A percentile compares a stretch with the other conserved stretches of the same genome.
Conservation (phyloP, 2,888 invertebrate genomes). For the Aromia moschata region DNA sequence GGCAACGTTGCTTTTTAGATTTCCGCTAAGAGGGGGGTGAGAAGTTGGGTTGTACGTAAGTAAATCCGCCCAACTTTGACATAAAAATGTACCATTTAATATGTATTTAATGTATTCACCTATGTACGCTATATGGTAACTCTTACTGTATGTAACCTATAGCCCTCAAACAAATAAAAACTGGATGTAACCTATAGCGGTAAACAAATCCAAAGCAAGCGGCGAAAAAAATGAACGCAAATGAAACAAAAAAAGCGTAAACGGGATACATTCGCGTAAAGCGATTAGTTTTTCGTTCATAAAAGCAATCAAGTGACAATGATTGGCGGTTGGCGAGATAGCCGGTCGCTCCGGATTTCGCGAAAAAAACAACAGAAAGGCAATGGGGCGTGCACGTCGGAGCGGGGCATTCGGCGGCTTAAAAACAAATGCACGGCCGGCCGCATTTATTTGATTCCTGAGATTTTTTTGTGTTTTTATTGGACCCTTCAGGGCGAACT, state of each 20-base stretch:
- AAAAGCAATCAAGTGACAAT: constrained; percentile 48
- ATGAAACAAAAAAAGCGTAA: constrained; percentile 19
- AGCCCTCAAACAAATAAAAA: too few relatives aligned
- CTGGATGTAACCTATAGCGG: too few relatives aligned
- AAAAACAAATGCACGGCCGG: constrained; percentile 52
- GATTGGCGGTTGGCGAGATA: constrained; percentile 45
- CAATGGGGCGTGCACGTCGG: constrained; percentile 52
- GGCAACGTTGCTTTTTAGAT: too few relatives aligned
- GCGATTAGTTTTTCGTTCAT: constrained; percentile 32
- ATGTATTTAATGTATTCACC: too few relatives aligned
- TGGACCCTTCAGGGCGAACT: constrained; percentile 6
- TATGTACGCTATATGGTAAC: too few relatives aligned
- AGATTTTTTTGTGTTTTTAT: constrained; percentile 42
- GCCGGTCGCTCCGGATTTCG: constrained; percentile 25
- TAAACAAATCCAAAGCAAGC: too few relatives aligned
- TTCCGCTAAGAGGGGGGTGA: too few relatives aligned
- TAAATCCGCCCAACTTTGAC: too few relatives aligned
- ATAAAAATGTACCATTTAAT: too few relatives aligned
- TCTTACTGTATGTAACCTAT: too few relatives aligned
- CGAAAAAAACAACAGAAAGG: constrained; percentile 40
- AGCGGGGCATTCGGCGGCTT: constrained; percentile 49
- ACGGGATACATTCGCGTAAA: constrained; percentile 15
- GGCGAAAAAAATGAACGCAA: constrained; percentile 20
- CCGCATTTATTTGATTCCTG: constrained; percentile 53
- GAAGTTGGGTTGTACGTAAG: too few relatives aligned